Conservation (phyloP, 2,113 vertebrate species). For the Sterna hirundo region DNA sequence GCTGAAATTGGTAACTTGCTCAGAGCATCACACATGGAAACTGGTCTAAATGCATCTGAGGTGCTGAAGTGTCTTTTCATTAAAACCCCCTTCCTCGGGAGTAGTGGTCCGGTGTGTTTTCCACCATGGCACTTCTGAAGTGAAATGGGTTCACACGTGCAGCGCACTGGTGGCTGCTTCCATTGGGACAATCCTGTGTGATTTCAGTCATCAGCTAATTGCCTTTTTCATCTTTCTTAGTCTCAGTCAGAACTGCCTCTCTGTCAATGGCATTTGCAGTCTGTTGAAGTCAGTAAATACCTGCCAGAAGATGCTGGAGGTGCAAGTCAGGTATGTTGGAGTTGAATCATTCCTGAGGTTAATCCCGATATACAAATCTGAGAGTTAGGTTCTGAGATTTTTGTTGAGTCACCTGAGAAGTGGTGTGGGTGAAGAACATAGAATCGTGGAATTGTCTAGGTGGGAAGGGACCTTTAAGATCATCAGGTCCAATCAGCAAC, state of each 20-base stretch:
- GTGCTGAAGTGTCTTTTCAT: neutral
- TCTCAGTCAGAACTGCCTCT: constrained; percentile 79
- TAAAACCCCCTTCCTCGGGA: neutral
- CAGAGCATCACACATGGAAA: neutral
- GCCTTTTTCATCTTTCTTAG: constrained; percentile 57
- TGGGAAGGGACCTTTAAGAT: neutral
- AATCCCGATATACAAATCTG: neutral
- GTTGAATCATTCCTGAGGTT: neutral
- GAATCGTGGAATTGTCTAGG: neutral
- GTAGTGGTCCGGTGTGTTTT: neutral
- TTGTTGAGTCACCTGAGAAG: neutral
- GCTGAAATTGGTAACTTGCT: neutral
- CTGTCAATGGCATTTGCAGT: constrained; percentile 61
- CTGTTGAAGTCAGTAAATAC: constrained; percentile 68
- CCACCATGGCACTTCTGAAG: neutral
- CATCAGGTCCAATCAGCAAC: neutral
- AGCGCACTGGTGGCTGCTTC: neutral
- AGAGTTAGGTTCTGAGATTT: neutral
- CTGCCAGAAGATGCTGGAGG: constrained; percentile 61
- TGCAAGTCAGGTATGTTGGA: constrained; percentile 78
- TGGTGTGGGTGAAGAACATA: rapidly evolving
- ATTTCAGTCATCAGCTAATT: neutral
- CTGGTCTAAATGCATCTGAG: neutral
- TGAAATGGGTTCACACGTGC: neutral
- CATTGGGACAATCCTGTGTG: neutral